Percentiles rank a stretch among this genome's conserved stretches.
phyloP scores from a whole-genome alignment of 2,113 vertebrate genomes.

The Orycteropus afer region DNA sequence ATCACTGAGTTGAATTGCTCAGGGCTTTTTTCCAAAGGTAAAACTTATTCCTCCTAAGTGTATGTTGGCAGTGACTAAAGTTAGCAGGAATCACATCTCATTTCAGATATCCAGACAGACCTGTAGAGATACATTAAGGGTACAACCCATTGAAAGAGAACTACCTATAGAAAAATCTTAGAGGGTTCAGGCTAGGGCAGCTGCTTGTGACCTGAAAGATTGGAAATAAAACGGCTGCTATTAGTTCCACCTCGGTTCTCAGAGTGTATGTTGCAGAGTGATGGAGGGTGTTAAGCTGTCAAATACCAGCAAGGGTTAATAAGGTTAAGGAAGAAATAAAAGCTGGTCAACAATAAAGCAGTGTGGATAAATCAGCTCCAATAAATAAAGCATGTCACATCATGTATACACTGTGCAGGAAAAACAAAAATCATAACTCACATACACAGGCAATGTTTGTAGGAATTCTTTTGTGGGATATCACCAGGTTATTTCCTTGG shows the following conservation, averaged over 20 bases:
- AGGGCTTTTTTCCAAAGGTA: constrained; percentile 78
- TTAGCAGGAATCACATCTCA: constrained; percentile 84
- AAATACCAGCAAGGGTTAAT: constrained; percentile 91
- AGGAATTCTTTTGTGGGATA: constrained; percentile 60
- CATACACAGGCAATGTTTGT: constrained; percentile 41
- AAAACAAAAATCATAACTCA: constrained; percentile 81
- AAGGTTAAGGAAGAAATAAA: constrained; percentile 90
- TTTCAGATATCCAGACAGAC: constrained; percentile 83
- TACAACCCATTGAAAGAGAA: constrained; percentile 82
- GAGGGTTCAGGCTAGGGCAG: constrained; percentile 86
- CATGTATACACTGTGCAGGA: constrained; percentile 64
- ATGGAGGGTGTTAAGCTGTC: constrained; percentile 91
- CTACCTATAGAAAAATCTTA: constrained; percentile 86
- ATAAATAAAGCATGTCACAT: constrained; percentile 86
- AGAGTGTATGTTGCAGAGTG: constrained; percentile 86
- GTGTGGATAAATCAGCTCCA: constrained; percentile 83
- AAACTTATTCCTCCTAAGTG: constrained; percentile 78
- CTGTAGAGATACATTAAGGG: constrained; percentile 86
- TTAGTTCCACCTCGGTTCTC: constrained; percentile 90
- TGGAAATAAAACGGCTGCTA: constrained; percentile 89
- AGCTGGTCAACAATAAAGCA: constrained; percentile 86
- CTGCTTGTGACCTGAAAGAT: constrained; percentile 87
- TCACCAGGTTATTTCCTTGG: constrained; percentile 44
- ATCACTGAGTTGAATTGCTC: constrained; percentile 79
- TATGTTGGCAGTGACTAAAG: constrained; percentile 81